phyloP scores from a whole-genome alignment of 2,113 vertebrate genomes.

The Passer domesticus region DNA sequence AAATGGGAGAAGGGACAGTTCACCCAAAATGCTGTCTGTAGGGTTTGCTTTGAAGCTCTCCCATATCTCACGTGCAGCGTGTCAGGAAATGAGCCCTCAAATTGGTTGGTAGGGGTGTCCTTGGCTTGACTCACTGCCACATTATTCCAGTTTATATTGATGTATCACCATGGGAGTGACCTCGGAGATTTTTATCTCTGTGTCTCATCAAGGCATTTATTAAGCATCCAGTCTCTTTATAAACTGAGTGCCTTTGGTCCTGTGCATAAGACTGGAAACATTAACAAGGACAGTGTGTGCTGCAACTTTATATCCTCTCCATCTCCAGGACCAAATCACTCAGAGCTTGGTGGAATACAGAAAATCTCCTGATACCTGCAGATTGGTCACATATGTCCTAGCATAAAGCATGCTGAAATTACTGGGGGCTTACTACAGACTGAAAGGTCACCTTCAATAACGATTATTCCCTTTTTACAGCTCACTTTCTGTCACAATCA shows the following conservation, averaged over 20 bases:
- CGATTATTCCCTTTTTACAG: neutral
- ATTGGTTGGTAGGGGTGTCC: neutral
- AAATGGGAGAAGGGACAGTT: neutral
- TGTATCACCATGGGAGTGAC: neutral
- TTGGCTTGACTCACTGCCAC: neutral
- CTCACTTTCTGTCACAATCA: neutral
- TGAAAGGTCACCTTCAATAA: neutral
- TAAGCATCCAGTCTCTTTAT: neutral
- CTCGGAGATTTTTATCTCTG: neutral
- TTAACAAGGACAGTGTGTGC: accelerated
- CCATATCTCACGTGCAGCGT: accelerated
- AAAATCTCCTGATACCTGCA: neutral
- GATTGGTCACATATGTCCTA: neutral
- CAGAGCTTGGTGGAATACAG: neutral
- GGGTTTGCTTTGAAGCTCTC: neutral
- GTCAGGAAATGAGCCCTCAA: neutral
- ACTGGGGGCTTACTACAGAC: neutral
- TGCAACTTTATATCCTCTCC: neutral
- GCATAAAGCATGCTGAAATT: neutral
- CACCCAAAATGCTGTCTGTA: neutral
- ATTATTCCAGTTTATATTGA: neutral
- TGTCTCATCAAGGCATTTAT: neutral
- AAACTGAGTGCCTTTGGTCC: neutral
- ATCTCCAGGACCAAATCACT: neutral
- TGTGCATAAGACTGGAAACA: neutral